These are phyloP conservation scores for Ceraclea dissimilis DNA, from an alignment of 2,888 invertebrate species.

Conservation along the genomic window DNA sequence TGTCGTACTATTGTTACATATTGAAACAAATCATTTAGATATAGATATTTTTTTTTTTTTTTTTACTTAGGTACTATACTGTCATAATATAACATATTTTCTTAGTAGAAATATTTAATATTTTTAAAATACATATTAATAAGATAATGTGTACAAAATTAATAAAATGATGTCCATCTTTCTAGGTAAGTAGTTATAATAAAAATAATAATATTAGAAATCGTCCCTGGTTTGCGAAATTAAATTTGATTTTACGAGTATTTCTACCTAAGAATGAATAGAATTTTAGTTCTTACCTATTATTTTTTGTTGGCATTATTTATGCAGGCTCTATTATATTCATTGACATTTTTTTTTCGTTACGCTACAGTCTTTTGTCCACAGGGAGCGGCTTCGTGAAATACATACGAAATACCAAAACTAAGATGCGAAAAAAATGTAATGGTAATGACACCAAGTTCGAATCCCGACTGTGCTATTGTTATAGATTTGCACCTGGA, in stretches of 20 bases:
- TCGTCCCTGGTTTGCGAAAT: conserved; percentile 11
- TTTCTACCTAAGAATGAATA: background rate
- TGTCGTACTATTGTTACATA: no score
- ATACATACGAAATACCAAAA: conserved; percentile 10
- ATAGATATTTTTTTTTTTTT: no score
- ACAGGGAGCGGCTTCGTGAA: conserved; percentile 19
- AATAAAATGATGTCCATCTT: no score
- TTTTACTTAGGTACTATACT: no score
- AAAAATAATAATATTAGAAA: no score
- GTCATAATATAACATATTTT: no score
- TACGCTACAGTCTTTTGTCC: conserved; percentile 10
- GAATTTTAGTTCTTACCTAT: background rate
- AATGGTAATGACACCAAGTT: conserved; percentile 20
- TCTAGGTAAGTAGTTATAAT: no score
- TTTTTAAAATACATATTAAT: no score
- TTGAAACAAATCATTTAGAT: no score
- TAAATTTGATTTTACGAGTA: conserved; percentile 24
- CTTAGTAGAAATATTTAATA: no score
- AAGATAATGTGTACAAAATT: no score
- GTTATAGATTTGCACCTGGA: conserved; percentile 23
- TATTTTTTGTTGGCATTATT: conserved; percentile 10
- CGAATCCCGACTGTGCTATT: conserved; percentile 11
- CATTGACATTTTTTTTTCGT: conserved; percentile 23
- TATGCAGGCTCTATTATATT: conserved; percentile 19
- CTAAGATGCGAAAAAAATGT: conserved; percentile 23